phyloP scores from a whole-genome alignment of 2,888 invertebrate species.

The Nemurella pictetii region DNA sequence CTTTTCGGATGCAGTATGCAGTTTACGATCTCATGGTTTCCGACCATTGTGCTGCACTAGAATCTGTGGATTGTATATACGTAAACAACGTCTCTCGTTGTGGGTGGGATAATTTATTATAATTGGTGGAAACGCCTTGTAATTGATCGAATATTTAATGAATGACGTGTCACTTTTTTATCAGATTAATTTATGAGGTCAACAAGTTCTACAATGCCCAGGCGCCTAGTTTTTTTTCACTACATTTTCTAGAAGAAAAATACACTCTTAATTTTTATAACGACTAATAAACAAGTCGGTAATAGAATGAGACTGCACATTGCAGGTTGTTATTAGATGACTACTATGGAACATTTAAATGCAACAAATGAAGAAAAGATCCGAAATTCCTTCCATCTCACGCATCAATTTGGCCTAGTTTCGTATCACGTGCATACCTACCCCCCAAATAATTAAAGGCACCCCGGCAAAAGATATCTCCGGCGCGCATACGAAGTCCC shows the following conservation, averaged over 20 bases:
- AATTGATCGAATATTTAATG: background rate
- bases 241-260: too few relatives aligned
- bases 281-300: too few relatives aligned
- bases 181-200: background rate
- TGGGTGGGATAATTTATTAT: background rate
- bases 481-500: background rate
- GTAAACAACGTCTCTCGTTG: background rate
- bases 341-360: too few relatives aligned
- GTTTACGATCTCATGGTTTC: background rate
- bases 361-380: too few relatives aligned
- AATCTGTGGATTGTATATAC: background rate
- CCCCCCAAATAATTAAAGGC: background rate
- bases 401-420: background rate
- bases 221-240: too few relatives aligned
- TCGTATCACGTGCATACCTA: background rate
- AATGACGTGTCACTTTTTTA: background rate
- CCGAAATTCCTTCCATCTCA: too few relatives aligned
- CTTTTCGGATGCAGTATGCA: background rate
- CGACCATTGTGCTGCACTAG: background rate
- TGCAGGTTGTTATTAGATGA: too few relatives aligned
- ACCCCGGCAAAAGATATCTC: background rate
- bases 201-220: background rate
- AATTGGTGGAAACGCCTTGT: background rate
- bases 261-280: too few relatives aligned
- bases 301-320: too few relatives aligned